phyloP scores from a whole-genome alignment of 2,888 invertebrate genomes.

The Pycnomerus fuliginosus region DNA sequence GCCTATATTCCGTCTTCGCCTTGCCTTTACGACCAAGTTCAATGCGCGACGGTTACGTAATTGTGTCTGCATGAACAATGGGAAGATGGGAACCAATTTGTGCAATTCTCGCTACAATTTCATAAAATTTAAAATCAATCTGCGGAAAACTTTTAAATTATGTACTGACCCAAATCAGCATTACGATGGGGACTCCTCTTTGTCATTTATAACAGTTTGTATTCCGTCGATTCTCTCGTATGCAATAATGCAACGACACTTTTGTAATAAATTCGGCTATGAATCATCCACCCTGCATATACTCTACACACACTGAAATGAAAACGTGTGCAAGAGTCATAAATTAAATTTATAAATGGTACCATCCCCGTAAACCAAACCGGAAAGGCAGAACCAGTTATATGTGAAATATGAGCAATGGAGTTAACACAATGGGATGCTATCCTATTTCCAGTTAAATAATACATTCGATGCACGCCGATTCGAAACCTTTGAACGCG shows the following conservation, averaged over 20 bases:
- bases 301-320: constrained; percentile 29
- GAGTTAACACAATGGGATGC: constrained; percentile 6
- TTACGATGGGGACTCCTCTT: too few relatives aligned
- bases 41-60: constrained; percentile 7
- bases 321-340: constrained; percentile 24
- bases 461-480: constrained; percentile 4
- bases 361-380: constrained; percentile 28
- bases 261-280: constrained; percentile 14
- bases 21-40: constrained; percentile 9
- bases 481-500: too few relatives aligned
- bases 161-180: too few relatives aligned
- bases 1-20: constrained; percentile 12
- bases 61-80: constrained; percentile 11
- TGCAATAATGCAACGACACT: too few relatives aligned
- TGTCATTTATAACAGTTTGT: too few relatives aligned
- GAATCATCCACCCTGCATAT: too few relatives aligned
- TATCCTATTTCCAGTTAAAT: constrained; percentile 9
- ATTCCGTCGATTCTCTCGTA: too few relatives aligned
- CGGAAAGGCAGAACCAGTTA: constrained; percentile 27
- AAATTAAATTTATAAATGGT: constrained; percentile 22
- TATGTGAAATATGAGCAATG: constrained; percentile 26
- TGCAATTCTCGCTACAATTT: too few relatives aligned
- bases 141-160: too few relatives aligned
- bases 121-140: too few relatives aligned
- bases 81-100: constrained; percentile 6